Percentiles rank a stretch among this genome's conserved stretches.
phyloP scores from a whole-genome alignment of 1,140 invertebrate species.

The Diabrotica undecimpunctata region DNA sequence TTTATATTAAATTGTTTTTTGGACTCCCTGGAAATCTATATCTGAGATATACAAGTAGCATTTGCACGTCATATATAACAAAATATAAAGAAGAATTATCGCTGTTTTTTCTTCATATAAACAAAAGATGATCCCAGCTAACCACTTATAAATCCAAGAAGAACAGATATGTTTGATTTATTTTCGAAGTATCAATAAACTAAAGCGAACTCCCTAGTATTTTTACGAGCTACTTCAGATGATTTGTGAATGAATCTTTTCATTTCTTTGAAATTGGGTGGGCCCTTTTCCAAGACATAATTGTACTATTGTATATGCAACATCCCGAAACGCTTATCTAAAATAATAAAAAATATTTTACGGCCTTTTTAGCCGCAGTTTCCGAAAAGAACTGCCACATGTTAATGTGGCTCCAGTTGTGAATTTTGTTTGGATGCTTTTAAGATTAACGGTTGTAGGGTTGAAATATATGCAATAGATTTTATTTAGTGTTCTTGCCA shows the following conservation, averaged over 20 bases:
- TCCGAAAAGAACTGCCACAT: not conserved
- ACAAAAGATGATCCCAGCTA: too few species aligned
- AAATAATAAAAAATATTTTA: slow-evolving; percentile 7
- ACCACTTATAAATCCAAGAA: not conserved
- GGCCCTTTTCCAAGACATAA: not conserved
- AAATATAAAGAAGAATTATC: too few species aligned
- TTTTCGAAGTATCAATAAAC: slow-evolving; percentile 9
- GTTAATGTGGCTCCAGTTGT: not conserved
- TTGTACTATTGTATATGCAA: not conserved
- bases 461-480: too few species aligned
- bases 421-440: too few species aligned
- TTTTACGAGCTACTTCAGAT: slow-evolving; percentile 6
- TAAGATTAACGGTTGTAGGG: too few species aligned
- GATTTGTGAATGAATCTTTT: slow-evolving; percentile 14
- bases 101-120: too few species aligned
- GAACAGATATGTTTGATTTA: slow-evolving; percentile 12
- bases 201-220: not conserved
- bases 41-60: too few species aligned
- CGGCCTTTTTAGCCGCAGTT: not conserved
- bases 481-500: too few species aligned
- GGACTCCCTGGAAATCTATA: too few species aligned
- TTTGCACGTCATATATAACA: too few species aligned
- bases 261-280: slow-evolving; percentile 5
- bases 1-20: too few species aligned
- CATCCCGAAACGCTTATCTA: not conserved